phyloP scores from a whole-genome alignment of 2,888 invertebrate species.

The Troides helena region DNA sequence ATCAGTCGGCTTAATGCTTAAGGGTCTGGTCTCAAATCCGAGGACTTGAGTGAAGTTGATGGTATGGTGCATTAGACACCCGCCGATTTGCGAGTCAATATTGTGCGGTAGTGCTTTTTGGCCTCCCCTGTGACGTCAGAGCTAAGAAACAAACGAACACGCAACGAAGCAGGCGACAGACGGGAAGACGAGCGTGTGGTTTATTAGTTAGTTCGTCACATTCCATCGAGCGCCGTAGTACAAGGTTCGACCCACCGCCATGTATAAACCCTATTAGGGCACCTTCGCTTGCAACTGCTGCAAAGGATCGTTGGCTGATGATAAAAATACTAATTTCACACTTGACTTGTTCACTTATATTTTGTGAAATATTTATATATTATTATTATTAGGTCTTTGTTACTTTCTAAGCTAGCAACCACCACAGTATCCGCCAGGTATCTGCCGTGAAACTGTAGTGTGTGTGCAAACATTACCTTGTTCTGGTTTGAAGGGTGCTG shows the following conservation, averaged over 20 bases:
- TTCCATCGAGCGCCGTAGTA: constrained; percentile 41
- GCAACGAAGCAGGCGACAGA: constrained; percentile 11
- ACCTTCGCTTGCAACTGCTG: constrained; percentile 13
- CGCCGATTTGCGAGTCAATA: constrained; percentile 38
- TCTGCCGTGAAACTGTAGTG: too few relatives aligned
- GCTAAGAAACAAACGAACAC: constrained; percentile 8
- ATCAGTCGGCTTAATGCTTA: constrained; percentile 27
- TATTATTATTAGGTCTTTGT: too few relatives aligned
- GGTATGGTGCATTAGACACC: constrained; percentile 37
- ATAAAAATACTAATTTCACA: constrained; percentile 23
- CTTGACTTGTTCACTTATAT: constrained; percentile 5
- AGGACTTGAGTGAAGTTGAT: constrained; percentile 30
- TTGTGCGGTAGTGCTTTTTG: constrained; percentile 36
- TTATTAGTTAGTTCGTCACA: constrained; percentile 36
- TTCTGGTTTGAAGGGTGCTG: too few relatives aligned
- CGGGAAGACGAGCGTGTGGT: constrained; percentile 19
- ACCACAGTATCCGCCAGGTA: too few relatives aligned
- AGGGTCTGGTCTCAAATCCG: constrained; percentile 21
- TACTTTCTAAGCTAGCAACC: too few relatives aligned
- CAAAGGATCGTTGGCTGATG: constrained; percentile 11
- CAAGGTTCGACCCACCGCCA: constrained; percentile 34
- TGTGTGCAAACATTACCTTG: too few relatives aligned
- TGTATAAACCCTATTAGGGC: constrained; percentile 7
- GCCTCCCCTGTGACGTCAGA: constrained; percentile 30
- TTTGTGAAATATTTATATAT: too few relatives aligned